Evolutionary conservation across 2,113 vertebrate species (phyloP), one percentile per base, ranked within the genome.

Genomic region (Ciconia stormi): DNA sequence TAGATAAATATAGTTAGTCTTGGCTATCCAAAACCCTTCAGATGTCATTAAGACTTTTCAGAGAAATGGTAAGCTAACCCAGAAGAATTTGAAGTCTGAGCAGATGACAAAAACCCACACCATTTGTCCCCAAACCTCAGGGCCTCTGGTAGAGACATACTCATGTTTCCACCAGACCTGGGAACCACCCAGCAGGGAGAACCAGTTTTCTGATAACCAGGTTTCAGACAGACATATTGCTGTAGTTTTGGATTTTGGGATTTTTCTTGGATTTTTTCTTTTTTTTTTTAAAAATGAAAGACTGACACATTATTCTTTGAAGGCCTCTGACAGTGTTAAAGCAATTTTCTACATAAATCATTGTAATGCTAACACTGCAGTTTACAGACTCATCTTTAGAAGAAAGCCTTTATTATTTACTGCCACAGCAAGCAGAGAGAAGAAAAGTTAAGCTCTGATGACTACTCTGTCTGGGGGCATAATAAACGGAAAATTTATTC

Each of bases 341-440:
- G 90, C 91, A 94, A 97, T 97, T 96, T 97, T 93, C 94, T 94
- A 66, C 87, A 96, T 95, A 97, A 93, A 91, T 96, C 93, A 89
- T n/a, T 70, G 94, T 47, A 96, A 96, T 88, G 90, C 94, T 95
- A 97, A 97, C 89, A 0, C 83, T 96, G 95, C 83, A 95, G 94
- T 93, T 97, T 97, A 92, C 91, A 95, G 93, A 72, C 86, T 96
- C 92, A 89, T 93, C 88, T 88, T 94, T 85, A 90, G 76, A 95
- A 94, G 91, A 95, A 96, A 93, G 88, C 62, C 77, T 95, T 91
- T 80, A 87, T 84, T 83, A 91, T 91, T 91, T 93, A 84, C 77
- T 94, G 92, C 89, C 87, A 82, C 79, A 73, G 95, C 84, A 89
- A 91, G 47, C 14, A 3, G 34, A 95, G 70, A 87, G 47, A 74